phyloP scores from a whole-genome alignment of 1,140 invertebrate species.

The Neelides sp. region DNA sequence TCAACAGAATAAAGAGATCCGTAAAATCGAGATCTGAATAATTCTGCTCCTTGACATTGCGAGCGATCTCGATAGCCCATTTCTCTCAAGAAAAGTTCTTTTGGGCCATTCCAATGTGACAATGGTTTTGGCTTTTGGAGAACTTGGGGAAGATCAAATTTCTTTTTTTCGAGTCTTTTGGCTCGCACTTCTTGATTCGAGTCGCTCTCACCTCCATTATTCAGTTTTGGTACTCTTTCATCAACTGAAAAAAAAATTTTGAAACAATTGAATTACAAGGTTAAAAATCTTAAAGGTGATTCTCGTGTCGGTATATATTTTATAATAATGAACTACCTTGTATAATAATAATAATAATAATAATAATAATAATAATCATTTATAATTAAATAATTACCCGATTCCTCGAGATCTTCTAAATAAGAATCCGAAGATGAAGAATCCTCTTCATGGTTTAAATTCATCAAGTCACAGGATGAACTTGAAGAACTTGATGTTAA shows the following conservation, averaged over 20 bases:
- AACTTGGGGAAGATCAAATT: slow-evolving; percentile 18
- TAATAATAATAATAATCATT: not conserved
- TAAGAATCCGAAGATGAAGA: slow-evolving; percentile 20
- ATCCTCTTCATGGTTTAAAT: not conserved
- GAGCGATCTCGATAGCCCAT: slow-evolving; percentile 11
- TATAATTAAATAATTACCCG: not conserved
- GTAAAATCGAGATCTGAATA: slow-evolving; percentile 60
- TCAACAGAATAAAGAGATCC: slow-evolving; percentile 69
- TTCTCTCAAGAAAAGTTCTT: slow-evolving; percentile 23
- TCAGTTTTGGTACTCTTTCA: not conserved
- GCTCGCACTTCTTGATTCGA: slow-evolving; percentile 1
- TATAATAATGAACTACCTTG: not conserved
- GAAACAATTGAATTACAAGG: no score
- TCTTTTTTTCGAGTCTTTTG: slow-evolving; percentile 11
- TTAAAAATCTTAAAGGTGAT: no score
- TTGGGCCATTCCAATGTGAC: slow-evolving; percentile 22
- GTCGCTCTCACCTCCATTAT: not conserved
- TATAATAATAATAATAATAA: not conserved
- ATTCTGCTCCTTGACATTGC: slow-evolving; percentile 38
- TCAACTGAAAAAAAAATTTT: no score
- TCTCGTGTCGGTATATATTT: no score
- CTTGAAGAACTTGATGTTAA: not conserved
- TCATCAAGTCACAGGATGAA: slow-evolving; percentile 2
- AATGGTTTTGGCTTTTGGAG: slow-evolving; percentile 26
- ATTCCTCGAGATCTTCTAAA: slow-evolving; percentile 24